Evolutionary conservation across 2,113 vertebrate genomes (phyloP).

Genomic region (Petromus typicus): DNA sequence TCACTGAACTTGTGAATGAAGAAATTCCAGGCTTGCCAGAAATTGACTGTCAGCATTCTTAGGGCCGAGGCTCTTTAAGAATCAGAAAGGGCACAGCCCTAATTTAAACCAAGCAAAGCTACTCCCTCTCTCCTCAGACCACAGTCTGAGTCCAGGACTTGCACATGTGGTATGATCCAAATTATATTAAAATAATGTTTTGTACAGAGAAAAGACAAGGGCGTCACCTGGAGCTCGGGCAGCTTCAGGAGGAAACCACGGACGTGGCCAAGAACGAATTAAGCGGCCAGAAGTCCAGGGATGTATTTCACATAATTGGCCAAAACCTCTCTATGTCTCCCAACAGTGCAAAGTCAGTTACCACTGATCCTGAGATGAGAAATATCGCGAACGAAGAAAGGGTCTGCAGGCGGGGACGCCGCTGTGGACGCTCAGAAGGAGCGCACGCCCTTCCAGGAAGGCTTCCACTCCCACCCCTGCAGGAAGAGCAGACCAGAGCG

Average conservation of each 20-base stretch:
- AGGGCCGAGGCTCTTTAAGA: constrained; percentile 6
- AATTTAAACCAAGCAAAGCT: constrained; percentile 19
- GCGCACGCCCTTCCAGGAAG: constrained; percentile 89
- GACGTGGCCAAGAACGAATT: too few species aligned
- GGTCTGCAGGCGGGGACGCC: constrained; percentile 90
- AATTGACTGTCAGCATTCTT: not conserved
- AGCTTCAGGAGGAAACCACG: too few species aligned
- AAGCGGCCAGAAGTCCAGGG: too few species aligned
- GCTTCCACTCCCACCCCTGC: constrained; percentile 81
- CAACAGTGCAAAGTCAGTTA: not conserved
- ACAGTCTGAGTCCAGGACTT: not conserved
- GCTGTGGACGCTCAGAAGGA: constrained; percentile 94
- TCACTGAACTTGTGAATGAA: not conserved
- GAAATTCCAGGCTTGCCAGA: not conserved
- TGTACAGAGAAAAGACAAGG: not conserved
- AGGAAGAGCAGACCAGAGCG: constrained; percentile 62
- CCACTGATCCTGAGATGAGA: constrained; percentile 86
- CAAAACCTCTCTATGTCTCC: too few species aligned
- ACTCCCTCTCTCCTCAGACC: not conserved
- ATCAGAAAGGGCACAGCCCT: constrained; percentile 33
- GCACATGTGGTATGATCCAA: not conserved
- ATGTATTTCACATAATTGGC: too few species aligned
- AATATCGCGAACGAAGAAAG: constrained; percentile 93
- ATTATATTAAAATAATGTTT: constrained; percentile 25
- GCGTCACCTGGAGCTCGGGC: too few species aligned